Evolutionary conservation across 2,797 vertebrate genomes (phyloP).

Genomic region (Acanthis flammea): DNA sequence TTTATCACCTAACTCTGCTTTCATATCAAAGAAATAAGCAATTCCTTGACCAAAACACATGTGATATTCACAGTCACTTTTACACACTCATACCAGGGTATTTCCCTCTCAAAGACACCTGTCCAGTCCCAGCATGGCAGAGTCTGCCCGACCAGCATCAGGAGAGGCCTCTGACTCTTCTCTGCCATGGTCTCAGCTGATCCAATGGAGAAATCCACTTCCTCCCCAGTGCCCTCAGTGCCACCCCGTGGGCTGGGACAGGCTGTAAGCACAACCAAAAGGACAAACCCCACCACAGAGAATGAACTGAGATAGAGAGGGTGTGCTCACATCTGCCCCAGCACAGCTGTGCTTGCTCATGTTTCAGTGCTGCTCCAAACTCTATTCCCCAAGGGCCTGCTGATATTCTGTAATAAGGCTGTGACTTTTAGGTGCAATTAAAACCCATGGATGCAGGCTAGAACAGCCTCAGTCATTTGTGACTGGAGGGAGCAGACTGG

Average conservation of each 20-base stretch:
- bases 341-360: neutral
- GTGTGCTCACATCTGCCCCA: neutral
- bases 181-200: neutral
- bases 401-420: neutral
- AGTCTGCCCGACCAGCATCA: neutral
- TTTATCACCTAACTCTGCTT: neutral
- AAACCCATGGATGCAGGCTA: neutral
- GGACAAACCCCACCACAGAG: neutral
- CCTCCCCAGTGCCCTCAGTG: neutral
- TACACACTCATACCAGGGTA: no score
- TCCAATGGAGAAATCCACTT: neutral
- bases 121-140: neutral
- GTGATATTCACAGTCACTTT: neutral
- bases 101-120: neutral
- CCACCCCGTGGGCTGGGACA: neutral
- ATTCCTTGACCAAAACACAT: neutral
- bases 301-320: accelerated
- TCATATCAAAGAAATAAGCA: neutral
- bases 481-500: neutral
- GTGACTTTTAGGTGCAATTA: neutral
- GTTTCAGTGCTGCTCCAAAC: neutral
- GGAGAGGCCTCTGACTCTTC: neutral
- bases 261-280: neutral
- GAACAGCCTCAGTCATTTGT: neutral
- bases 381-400: neutral